A percentile compares a stretch with the other conserved stretches of the same genome.
These are phyloP conservation scores for Temnothorax rugatulus DNA, from an alignment of 2,888 invertebrate genomes.

Conservation along the genomic window DNA sequence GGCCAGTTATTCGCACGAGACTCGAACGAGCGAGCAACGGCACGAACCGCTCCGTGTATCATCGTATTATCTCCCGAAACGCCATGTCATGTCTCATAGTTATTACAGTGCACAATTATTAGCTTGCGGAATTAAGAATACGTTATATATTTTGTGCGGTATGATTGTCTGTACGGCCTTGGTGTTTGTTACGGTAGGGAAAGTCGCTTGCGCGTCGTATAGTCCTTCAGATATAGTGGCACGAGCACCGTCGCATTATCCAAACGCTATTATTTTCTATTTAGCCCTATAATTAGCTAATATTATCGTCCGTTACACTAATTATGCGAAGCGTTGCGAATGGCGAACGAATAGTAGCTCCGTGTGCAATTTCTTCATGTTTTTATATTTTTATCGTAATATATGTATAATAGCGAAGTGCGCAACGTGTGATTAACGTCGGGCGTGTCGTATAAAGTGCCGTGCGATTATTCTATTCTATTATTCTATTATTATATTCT, in stretches of 20 bases:
- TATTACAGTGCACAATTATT: neutral
- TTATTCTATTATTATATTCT: too few species aligned
- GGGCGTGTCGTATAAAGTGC: neutral
- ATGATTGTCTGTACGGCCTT: neutral
- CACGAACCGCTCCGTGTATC: neutral
- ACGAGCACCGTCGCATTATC: neutral
- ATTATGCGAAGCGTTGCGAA: neutral
- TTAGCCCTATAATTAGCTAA: neutral
- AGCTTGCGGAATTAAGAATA: constrained; percentile 11
- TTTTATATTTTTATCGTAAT: neutral
- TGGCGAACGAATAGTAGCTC: neutral
- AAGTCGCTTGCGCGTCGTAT: neutral
- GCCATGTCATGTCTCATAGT: neutral
- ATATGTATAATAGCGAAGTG: neutral
- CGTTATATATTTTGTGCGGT: neutral
- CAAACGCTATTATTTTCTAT: neutral
- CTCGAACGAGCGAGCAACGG: neutral
- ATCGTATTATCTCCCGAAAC: neutral
- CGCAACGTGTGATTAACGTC: neutral
- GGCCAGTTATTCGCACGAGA: neutral
- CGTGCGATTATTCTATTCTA: neutral
- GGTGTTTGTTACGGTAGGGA: neutral
- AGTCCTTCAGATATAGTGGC: neutral
- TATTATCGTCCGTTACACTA: neutral
- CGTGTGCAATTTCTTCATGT: neutral